A percentile compares a stretch with the other conserved stretches of the same genome.
Evolutionary conservation across 2,888 invertebrate genomes (phyloP).

Genomic region (Cheilosia scutellata): DNA sequence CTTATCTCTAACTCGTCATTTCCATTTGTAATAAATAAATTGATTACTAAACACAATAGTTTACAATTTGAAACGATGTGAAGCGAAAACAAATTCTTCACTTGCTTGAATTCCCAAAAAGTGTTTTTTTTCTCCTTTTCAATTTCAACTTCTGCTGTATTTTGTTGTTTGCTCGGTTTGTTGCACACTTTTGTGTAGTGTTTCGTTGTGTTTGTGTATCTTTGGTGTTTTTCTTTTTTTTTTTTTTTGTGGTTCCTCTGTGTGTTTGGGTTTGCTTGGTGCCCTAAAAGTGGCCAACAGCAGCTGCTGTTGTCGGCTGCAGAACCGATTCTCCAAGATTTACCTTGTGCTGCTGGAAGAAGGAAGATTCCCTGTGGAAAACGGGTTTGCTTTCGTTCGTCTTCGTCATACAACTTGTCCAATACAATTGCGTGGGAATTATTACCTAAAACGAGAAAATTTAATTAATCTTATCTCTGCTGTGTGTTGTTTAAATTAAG

Average conservation of each 20-base stretch:
- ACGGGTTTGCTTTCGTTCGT: constrained; percentile 42
- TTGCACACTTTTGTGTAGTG: constrained; percentile 16
- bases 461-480: constrained; percentile 27
- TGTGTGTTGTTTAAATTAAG: constrained; percentile 26
- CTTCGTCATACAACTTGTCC: neutral
- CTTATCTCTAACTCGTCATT: constrained; percentile 18
- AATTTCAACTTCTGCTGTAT: neutral
- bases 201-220: constrained; percentile 20
- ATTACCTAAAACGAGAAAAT: constrained; percentile 22
- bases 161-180: constrained; percentile 18
- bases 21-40: constrained; percentile 17
- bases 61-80: constrained; percentile 19
- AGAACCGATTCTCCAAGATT: constrained; percentile 5
- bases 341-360: constrained; percentile 15
- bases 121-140: neutral
- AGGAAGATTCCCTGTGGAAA: constrained; percentile 44
- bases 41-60: neutral
- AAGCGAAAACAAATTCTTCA: constrained; percentile 18
- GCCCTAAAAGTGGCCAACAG: constrained; percentile 55
- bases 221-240: neutral
- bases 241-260: constrained; percentile 6
- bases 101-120: neutral
- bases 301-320: constrained; percentile 43
- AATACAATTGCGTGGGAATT: constrained; percentile 52
- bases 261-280: constrained; percentile 35